phyloP scores from a whole-genome alignment of 2,888 invertebrate genomes.

The Patella depressa region DNA sequence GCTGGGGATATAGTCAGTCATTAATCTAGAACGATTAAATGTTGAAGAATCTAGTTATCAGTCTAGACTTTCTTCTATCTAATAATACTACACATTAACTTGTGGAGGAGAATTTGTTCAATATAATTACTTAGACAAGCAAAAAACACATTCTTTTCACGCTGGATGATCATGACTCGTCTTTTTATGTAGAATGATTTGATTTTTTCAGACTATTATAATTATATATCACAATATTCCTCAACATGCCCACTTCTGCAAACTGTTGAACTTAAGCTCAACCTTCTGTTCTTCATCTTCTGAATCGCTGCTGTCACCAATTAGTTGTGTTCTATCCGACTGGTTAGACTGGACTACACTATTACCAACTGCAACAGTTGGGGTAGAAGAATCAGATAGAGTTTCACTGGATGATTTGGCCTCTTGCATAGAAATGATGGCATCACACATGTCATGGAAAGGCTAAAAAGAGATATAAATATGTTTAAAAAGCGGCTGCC shows the following conservation, averaged over 20 bases:
- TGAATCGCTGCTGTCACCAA: conserved; percentile 8
- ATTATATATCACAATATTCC: background rate
- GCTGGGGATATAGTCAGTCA: too few species aligned
- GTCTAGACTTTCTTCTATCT: too few species aligned
- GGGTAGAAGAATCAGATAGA: background rate
- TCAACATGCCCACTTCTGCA: conserved; percentile 13
- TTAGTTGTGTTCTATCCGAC: conserved; percentile 14
- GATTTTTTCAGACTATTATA: too few species aligned
- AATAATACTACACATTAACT: too few species aligned
- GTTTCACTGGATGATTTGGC: conserved; percentile 20
- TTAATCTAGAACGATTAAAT: too few species aligned
- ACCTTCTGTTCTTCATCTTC: conserved; percentile 12
- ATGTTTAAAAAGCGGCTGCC: too few species aligned
- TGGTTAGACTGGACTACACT: background rate
- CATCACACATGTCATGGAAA: conserved; percentile 37
- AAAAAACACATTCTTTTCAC: too few species aligned
- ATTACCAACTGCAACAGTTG: conserved; percentile 11
- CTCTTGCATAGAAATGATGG: conserved; percentile 30
- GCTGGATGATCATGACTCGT: too few species aligned
- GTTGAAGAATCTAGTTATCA: too few species aligned
- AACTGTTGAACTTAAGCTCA: background rate
- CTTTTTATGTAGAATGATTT: too few species aligned
- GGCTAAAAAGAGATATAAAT: conserved; percentile 16
- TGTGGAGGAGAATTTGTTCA: too few species aligned
- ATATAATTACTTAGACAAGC: too few species aligned